Conservation (phyloP, 2,888 invertebrate species). For the Protodeltote pygarga region DNA sequence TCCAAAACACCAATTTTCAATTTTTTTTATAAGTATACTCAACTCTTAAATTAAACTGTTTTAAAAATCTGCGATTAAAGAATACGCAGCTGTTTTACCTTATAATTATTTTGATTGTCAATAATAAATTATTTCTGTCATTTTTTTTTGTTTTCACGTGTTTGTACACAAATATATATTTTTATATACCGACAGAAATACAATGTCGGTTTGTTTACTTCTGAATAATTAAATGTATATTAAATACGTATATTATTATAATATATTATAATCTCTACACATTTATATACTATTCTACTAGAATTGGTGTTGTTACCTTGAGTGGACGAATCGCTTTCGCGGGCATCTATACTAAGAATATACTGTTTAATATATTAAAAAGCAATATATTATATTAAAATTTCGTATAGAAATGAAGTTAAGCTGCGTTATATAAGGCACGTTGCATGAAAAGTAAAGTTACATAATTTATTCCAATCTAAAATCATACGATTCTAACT, state of each 20-base stretch:
- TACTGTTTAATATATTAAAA: conserved; percentile 36
- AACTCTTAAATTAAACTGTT: too few relatives aligned
- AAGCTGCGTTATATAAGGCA: conserved; percentile 55
- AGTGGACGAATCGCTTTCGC: conserved; percentile 82
- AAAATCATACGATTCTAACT: background rate
- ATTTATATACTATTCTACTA: conserved; percentile 59
- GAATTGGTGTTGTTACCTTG: conserved; percentile 84
- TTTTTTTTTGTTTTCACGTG: too few relatives aligned
- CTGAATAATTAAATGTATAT: conserved; percentile 1
- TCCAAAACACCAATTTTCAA: too few relatives aligned
- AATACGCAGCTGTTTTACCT: too few relatives aligned
- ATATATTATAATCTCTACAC: conserved; percentile 40
- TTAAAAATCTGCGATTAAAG: too few relatives aligned
- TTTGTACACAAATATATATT: background rate
- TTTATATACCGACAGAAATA: background rate
- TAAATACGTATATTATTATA: conserved; percentile 31
- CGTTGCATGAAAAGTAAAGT: conserved; percentile 22
- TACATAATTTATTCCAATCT: conserved; percentile 11
- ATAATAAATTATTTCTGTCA: background rate
- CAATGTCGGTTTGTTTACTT: background rate
- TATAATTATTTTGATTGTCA: conserved; percentile 1
- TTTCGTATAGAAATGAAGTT: conserved; percentile 9
- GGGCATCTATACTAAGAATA: conserved; percentile 61
- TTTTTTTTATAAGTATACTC: too few relatives aligned
- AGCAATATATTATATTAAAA: conserved; percentile 15